Evolutionary conservation across 1,140 invertebrate genomes (phyloP).

Genomic region (Lasaia peninsularis): DNA sequence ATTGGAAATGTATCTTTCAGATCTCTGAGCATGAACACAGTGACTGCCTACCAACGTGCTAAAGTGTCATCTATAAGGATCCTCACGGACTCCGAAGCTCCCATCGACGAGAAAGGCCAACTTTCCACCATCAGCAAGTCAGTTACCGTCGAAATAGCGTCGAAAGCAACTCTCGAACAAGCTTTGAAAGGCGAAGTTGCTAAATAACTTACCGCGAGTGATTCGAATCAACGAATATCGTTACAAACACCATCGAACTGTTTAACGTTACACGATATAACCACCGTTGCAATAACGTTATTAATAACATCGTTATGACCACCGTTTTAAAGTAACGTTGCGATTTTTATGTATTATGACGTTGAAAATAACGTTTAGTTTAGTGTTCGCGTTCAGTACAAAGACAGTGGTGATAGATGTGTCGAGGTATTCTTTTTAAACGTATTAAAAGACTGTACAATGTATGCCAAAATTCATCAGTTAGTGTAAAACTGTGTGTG

Average conservation of each 20-base stretch:
- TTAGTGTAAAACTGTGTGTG: conserved; percentile 13
- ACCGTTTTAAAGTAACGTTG: not conserved
- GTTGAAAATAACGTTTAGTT: conserved; percentile 1
- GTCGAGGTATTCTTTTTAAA: not conserved
- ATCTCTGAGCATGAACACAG: conserved; percentile 90
- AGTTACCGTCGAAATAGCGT: conserved; percentile 70
- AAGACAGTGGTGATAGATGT: not conserved
- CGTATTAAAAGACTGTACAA: conserved; percentile 17
- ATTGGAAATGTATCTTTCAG: too few relatives aligned
- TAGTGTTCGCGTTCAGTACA: conserved; percentile 8
- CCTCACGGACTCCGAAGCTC: conserved; percentile 62
- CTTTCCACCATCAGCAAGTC: conserved; percentile 70
- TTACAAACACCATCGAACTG: not conserved
- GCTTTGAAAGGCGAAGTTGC: conserved; percentile 49
- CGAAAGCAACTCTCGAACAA: conserved; percentile 54
- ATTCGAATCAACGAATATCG: not conserved
- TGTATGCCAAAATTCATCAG: conserved; percentile 17
- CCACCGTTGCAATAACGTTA: conserved; percentile 1
- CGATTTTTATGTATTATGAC: not conserved
- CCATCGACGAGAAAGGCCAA: conserved; percentile 32
- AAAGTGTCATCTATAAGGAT: conserved; percentile 93
- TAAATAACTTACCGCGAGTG: not conserved
- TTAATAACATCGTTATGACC: not conserved
- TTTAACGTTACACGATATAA: not conserved
- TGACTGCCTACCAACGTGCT: conserved; percentile 91